Evolutionary conservation across 2,797 vertebrate genomes (phyloP).

Genomic region (Moxostoma hubbsi): DNA sequence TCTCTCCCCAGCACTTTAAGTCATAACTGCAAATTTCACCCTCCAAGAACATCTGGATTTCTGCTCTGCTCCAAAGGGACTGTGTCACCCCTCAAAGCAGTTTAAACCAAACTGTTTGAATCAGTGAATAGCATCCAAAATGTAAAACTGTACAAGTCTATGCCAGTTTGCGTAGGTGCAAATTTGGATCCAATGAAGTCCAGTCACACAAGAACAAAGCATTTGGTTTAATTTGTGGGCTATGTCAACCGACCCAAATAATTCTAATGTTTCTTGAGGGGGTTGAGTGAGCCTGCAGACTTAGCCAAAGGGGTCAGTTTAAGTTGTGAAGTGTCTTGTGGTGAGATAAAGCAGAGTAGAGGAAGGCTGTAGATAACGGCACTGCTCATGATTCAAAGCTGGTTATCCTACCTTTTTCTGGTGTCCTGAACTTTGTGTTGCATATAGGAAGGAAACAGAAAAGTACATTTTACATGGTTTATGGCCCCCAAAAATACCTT

Average conservation of each 20-base stretch:
- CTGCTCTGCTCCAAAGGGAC: slow-evolving; percentile 8
- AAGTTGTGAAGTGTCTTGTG: slow-evolving; percentile 20
- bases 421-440: slow-evolving; percentile 31
- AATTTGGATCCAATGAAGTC: slow-evolving; percentile 26
- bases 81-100: slow-evolving; percentile 23
- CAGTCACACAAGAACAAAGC: slow-evolving; percentile 18
- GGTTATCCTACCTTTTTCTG: slow-evolving; percentile 4
- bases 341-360: slow-evolving; percentile 34
- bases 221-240: slow-evolving; percentile 37
- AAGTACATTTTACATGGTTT: slow-evolving; percentile 27
- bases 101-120: slow-evolving; percentile 34
- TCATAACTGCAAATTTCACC: slow-evolving; percentile 27
- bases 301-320: slow-evolving; percentile 32
- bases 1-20: slow-evolving; percentile 10
- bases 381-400: slow-evolving; percentile 13
- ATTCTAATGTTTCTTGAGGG: slow-evolving; percentile 5
- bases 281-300: neutral
- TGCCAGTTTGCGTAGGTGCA: slow-evolving; percentile 34
- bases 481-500: slow-evolving; percentile 1
- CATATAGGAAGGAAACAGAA: slow-evolving; percentile 33
- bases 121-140: slow-evolving; percentile 33
- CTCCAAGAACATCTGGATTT: slow-evolving; percentile 39
- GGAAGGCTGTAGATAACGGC: slow-evolving; percentile 30
- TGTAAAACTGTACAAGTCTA: neutral
- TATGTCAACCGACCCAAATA: slow-evolving; percentile 40